phyloP scores from a whole-genome alignment of 2,888 invertebrate species.

The Dolomedes plantarius region DNA sequence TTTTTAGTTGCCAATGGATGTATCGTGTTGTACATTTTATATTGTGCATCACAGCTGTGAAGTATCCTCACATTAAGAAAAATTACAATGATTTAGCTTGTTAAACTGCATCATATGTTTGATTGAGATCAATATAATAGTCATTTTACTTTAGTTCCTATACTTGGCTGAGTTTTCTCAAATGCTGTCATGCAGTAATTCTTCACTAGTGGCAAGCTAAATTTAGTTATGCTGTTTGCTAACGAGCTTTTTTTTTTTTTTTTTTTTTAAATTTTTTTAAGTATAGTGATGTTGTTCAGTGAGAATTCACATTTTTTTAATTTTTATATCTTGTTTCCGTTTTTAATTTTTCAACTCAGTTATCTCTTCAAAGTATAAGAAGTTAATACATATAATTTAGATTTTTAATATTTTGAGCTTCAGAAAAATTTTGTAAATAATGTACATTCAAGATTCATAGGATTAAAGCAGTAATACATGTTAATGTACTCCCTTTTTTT shows the following conservation, averaged over 20 bases:
- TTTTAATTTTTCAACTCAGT: background rate
- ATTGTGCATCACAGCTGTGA: too few relatives aligned
- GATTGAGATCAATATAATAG: background rate
- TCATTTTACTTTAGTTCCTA: background rate
- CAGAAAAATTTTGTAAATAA: background rate
- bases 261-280: background rate
- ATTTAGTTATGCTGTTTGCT: too few relatives aligned
- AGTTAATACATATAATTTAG: background rate
- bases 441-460: background rate
- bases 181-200: background rate
- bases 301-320: background rate
- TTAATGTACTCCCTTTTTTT: background rate
- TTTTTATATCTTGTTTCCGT: constrained; percentile 1
- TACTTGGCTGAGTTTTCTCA: background rate
- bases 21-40: too few relatives aligned
- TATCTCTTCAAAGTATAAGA: background rate
- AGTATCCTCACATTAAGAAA: too few relatives aligned
- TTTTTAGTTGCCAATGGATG: too few relatives aligned
- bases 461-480: background rate
- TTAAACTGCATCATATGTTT: too few relatives aligned
- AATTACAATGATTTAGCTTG: too few relatives aligned
- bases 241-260: background rate
- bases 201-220: too few relatives aligned
- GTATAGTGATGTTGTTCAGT: background rate
- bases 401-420: background rate